Percentiles rank a stretch among this genome's conserved stretches.
phyloP scores from a whole-genome alignment of 2,797 vertebrate genomes.

The Moxostoma hubbsi region DNA sequence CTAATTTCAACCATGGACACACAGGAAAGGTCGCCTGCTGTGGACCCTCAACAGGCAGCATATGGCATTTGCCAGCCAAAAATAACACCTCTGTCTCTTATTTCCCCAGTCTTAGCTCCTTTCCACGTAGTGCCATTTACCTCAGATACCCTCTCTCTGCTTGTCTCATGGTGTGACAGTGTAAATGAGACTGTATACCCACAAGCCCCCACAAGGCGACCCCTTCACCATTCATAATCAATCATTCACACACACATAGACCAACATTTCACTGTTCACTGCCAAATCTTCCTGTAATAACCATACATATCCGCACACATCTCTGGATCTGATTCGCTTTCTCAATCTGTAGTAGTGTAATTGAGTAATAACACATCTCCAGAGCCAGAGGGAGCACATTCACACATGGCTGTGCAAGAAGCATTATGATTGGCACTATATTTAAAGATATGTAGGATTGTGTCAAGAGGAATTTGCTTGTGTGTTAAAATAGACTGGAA shows the following conservation, averaged over 20 bases:
- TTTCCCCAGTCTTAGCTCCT: slow-evolving; percentile 20
- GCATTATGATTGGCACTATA: slow-evolving; percentile 13
- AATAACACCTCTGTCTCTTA: slow-evolving; percentile 52
- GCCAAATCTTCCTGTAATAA: slow-evolving; percentile 8
- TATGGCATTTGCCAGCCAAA: slow-evolving; percentile 57
- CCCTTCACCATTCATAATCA: slow-evolving; percentile 29
- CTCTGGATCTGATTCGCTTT: slow-evolving; percentile 6
- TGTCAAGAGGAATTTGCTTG: slow-evolving; percentile 12
- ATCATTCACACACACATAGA: not conserved
- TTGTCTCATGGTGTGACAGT: slow-evolving; percentile 23
- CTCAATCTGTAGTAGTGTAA: slow-evolving; percentile 38
- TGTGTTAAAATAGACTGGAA: slow-evolving; percentile 12
- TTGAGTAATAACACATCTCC: slow-evolving; percentile 39
- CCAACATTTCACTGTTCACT: slow-evolving; percentile 1
- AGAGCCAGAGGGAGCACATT: slow-evolving; percentile 1
- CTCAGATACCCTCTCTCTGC: too few species aligned
- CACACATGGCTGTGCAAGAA: slow-evolving; percentile 14
- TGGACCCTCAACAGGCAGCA: slow-evolving; percentile 42
- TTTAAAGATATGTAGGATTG: slow-evolving; percentile 15
- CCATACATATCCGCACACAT: not conserved
- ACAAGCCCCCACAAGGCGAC: slow-evolving; percentile 21
- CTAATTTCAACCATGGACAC: slow-evolving; percentile 28
- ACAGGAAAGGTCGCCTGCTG: slow-evolving; percentile 52
- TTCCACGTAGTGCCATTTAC: too few species aligned
- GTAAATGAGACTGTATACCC: slow-evolving; percentile 8